phyloP scores from a whole-genome alignment of 2,113 vertebrate genomes.

The Calypte anna region DNA sequence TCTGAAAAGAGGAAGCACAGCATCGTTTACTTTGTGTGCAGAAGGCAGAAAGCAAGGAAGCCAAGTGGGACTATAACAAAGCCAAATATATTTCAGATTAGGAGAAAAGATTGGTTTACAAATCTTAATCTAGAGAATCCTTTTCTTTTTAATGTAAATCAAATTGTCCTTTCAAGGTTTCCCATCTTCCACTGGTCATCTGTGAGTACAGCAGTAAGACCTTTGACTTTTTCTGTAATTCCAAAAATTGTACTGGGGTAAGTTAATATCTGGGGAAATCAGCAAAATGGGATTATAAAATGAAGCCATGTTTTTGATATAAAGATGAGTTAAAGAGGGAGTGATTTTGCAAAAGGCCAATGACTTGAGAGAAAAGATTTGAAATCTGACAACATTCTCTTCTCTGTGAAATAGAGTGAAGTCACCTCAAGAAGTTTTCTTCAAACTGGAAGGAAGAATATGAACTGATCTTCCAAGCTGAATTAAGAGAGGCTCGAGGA shows the following conservation, averaged over 20 bases:
- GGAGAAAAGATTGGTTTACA: background rate
- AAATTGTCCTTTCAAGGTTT: background rate
- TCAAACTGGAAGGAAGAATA: background rate
- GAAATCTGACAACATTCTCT: background rate
- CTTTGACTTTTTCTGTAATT: background rate
- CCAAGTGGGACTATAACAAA: background rate
- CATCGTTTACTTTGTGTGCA: background rate
- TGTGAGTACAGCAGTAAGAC: background rate
- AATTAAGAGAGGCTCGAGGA: background rate
- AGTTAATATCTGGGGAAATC: background rate
- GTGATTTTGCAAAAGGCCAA: background rate
- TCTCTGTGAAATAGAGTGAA: background rate
- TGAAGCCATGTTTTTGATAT: background rate
- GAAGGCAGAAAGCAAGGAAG: background rate
- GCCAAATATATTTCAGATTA: background rate
- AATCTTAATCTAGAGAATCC: background rate
- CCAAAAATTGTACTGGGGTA: background rate
- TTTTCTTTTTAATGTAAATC: background rate
- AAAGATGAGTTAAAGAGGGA: background rate
- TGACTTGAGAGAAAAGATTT: background rate
- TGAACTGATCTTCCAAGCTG: background rate
- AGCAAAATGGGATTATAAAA: background rate
- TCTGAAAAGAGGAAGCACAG: background rate
- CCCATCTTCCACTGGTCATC: background rate
- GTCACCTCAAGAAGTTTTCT: rapidly evolving